Evolutionary conservation across 2,888 invertebrate genomes (phyloP).

Genomic region (Drosophila fungiperda): DNA sequence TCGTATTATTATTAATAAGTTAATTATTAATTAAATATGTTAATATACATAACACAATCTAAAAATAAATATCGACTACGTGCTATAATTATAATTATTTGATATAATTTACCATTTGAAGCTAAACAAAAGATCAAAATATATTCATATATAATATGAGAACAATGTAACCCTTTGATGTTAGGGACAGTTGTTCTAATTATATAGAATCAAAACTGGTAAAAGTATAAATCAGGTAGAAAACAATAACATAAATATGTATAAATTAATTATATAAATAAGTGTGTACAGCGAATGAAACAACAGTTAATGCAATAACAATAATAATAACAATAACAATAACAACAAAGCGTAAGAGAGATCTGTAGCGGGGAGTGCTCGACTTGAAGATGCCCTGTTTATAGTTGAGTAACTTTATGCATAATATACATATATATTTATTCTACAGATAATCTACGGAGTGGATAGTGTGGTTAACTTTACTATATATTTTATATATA

Average conservation of each 20-base stretch:
- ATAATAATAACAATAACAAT: slow-evolving; percentile 8
- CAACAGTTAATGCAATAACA: slow-evolving; percentile 11
- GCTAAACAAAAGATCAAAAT: slow-evolving; percentile 11
- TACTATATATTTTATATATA: not conserved
- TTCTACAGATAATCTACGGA: not conserved
- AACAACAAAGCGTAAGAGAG: not conserved
- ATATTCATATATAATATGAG: slow-evolving; percentile 13
- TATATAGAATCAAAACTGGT: slow-evolving; percentile 13
- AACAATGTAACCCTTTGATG: not conserved
- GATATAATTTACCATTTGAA: slow-evolving; percentile 5
- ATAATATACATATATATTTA: not conserved
- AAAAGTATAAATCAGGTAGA: slow-evolving; percentile 46
- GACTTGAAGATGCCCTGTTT: slow-evolving; percentile 2
- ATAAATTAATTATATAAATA: not conserved
- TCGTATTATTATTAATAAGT: not conserved
- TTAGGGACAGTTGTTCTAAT: slow-evolving; percentile 4
- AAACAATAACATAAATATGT: slow-evolving; percentile 34
- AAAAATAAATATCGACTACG: slow-evolving; percentile 6
- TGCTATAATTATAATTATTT: not conserved
- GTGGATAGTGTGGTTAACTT: not conserved
- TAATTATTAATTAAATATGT: not conserved
- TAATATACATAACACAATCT: not conserved
- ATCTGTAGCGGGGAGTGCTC: not conserved
- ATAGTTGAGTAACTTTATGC: not conserved
- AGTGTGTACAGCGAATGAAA: slow-evolving; percentile 10